Conservation (phyloP, 1,140 invertebrate species). For the Brevipalpus yothersi region DNA sequence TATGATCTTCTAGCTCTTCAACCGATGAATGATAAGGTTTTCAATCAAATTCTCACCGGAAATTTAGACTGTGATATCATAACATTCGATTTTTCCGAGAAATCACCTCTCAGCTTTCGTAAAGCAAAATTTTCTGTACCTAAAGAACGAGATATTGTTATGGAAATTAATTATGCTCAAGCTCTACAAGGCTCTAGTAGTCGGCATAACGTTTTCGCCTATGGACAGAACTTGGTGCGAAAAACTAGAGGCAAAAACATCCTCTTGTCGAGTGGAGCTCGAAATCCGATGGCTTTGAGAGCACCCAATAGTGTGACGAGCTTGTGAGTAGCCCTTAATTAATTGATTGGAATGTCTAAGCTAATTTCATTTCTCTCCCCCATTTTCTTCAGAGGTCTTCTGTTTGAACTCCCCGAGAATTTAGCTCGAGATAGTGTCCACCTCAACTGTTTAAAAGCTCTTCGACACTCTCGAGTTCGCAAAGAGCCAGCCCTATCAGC, state of each 20-base stretch:
- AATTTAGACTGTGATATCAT: slow-evolving; percentile 6
- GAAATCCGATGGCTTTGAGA: background rate
- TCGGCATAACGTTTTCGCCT: background rate
- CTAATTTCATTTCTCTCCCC: too few species aligned
- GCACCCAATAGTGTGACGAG: slow-evolving; percentile 2
- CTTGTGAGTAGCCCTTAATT: slow-evolving; percentile 1
- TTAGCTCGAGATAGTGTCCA: background rate
- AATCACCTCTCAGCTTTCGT: background rate
- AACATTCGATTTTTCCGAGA: slow-evolving; percentile 3
- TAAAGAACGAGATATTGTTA: slow-evolving; percentile 2
- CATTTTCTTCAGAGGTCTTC: slow-evolving; percentile 5
- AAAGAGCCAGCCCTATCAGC: background rate
- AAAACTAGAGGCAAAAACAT: slow-evolving; percentile 7
- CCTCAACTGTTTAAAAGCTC: background rate
- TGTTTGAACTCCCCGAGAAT: slow-evolving; percentile 2
- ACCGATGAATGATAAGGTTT: slow-evolving; percentile 5
- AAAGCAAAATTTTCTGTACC: slow-evolving; percentile 8
- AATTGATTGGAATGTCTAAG: background rate
- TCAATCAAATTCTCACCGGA: slow-evolving; percentile 3
- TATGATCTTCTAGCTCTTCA: slow-evolving; percentile 6
- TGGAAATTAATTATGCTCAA: slow-evolving; percentile 8
- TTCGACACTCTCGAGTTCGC: slow-evolving; percentile 4
- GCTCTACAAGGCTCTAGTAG: background rate
- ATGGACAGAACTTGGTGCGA: slow-evolving; percentile 1
- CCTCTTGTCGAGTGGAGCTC: slow-evolving; percentile 2